These are phyloP conservation scores for Greenwoodochromis staneri DNA, from an alignment of 2,113 vertebrate genomes.

Conservation along the genomic window DNA sequence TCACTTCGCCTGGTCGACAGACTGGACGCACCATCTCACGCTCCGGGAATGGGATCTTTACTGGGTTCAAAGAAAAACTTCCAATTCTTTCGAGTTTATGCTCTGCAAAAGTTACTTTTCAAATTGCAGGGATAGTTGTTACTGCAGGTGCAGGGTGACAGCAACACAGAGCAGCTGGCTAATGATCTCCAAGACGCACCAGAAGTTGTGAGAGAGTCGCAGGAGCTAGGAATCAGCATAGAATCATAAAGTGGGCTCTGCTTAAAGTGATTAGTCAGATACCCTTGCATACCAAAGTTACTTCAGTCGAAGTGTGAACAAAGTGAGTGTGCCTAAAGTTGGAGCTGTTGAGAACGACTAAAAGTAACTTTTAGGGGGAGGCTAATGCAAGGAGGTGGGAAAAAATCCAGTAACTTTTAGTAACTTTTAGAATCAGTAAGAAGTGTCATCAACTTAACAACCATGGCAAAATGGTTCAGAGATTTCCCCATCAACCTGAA, in stretches of 20 bases:
- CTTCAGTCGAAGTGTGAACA: not conserved
- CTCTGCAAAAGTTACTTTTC: conserved; percentile 72
- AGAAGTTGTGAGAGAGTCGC: not conserved
- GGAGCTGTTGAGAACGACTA: not conserved
- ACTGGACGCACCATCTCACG: conserved; percentile 54
- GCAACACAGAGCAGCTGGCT: not conserved
- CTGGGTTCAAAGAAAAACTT: conserved; percentile 74
- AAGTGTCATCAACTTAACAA: not conserved
- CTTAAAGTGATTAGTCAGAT: not conserved
- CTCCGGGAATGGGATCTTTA: conserved; percentile 76
- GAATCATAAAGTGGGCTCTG: not conserved
- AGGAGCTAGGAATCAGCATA: not conserved
- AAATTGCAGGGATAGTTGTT: conserved; percentile 73
- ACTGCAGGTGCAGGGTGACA: conserved; percentile 19
- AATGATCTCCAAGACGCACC: conserved; percentile 24
- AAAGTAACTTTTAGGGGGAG: not conserved
- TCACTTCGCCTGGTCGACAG: conserved; percentile 21
- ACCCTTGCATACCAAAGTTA: not conserved
- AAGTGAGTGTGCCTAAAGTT: conserved; percentile 49
- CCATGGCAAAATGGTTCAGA: conserved; percentile 94
- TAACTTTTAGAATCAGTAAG: not conserved
- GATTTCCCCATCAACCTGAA: conserved; percentile 88
- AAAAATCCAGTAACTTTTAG: not conserved
- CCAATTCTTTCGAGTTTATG: conserved; percentile 71
- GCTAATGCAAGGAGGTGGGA: not conserved